Conservation (phyloP, 92 coral and sea anemone genomes). For the Siderastrea siderea region DNA sequence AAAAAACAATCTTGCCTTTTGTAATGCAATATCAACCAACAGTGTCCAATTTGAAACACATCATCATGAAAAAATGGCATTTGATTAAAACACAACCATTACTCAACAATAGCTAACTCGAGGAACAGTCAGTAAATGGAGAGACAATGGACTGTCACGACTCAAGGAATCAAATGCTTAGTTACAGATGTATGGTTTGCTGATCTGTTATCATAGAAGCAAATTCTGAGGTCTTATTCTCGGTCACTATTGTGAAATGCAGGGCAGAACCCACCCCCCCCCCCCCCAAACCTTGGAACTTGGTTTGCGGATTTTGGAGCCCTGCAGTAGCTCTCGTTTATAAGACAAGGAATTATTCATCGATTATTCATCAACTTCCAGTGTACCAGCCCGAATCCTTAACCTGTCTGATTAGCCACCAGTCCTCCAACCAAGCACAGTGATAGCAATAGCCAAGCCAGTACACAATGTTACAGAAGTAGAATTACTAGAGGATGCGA, state of each 20-base stretch:
- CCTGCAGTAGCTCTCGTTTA: constrained; percentile 40
- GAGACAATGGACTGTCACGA: constrained; percentile 48
- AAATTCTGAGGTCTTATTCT: constrained; percentile 51
- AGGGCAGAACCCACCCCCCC: no score
- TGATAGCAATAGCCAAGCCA: constrained; percentile 66
- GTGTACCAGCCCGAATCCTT: constrained; percentile 46
- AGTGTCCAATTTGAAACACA: no score
- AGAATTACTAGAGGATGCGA: no score
- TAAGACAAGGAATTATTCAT: constrained; percentile 42
- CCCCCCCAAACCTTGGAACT: no score
- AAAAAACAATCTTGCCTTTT: no score
- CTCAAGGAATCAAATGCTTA: constrained; percentile 35
- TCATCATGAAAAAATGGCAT: no score
- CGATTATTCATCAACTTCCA: constrained; percentile 25
- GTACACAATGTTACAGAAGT: no score
- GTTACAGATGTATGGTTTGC: constrained; percentile 54
- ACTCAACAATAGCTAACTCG: no score
- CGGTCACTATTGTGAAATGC: constrained; percentile 20
- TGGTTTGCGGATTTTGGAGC: constrained; percentile 33
- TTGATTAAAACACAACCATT: no score
- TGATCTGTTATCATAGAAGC: constrained; percentile 49
- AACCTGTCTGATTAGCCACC: constrained; percentile 53
- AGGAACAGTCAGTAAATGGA: no score
- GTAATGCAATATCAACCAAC: no score
- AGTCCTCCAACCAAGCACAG: constrained; percentile 42